Evolutionary conservation across 2,113 vertebrate genomes (phyloP).

Genomic region (Ceyx melanurus): DNA sequence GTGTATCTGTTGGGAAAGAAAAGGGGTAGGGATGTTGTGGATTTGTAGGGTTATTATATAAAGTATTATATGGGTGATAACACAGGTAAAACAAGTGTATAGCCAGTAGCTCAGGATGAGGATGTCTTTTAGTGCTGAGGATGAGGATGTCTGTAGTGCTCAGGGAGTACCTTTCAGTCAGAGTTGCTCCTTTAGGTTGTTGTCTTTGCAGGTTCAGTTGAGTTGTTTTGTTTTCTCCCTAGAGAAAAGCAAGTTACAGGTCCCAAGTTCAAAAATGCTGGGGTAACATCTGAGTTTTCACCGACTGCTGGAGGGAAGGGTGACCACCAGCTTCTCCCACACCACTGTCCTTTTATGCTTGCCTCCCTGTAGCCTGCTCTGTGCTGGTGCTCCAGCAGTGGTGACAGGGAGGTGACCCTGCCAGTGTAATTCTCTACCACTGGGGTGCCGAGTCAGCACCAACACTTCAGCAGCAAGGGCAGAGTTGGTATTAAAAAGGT

Average conservation of each 20-base stretch:
- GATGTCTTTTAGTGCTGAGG: neutral
- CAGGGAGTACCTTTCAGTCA: neutral
- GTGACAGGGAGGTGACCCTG: conserved; percentile 56
- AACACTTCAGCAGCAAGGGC: conserved; percentile 47
- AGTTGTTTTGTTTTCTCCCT: neutral
- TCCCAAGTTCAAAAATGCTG: neutral
- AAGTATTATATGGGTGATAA: neutral
- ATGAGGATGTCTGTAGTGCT: neutral
- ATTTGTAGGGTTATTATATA: neutral
- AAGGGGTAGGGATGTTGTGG: neutral
- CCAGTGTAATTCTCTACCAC: neutral
- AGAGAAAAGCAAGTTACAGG: neutral
- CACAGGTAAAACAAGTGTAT: neutral
- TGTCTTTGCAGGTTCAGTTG: neutral
- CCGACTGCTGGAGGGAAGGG: neutral
- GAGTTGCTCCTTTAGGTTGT: neutral
- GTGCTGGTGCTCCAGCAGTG: conserved; percentile 28
- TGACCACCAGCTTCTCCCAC: neutral
- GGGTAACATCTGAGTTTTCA: neutral
- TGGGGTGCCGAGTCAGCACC: conserved; percentile 8
- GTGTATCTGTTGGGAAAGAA: neutral
- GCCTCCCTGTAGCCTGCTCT: conserved; percentile 9
- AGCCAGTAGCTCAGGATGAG: neutral
- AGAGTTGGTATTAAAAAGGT: conserved; percentile 70
- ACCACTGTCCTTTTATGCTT: neutral